Evolutionary conservation across 2,888 invertebrate genomes (phyloP), one percentile per base, ranked within the genome.

Genomic region (Trilocha varians): DNA sequence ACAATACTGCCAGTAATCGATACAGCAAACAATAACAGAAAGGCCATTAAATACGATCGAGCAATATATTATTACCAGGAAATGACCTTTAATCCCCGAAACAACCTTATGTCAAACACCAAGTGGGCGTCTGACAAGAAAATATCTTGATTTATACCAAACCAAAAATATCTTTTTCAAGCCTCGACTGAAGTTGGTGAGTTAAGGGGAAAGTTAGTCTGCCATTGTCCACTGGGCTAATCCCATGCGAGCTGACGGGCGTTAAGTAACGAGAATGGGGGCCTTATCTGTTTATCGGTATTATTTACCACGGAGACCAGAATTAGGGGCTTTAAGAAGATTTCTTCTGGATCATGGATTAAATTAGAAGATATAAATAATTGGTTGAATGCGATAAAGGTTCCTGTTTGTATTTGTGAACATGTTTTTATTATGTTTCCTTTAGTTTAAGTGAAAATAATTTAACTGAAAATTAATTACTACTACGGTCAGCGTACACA

Each of bases 261-360:
- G 40, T 40, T 40, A 40, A 40, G 35, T 36, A 40, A 36, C 40
- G 34, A 35, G 18, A 18, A 16, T 36, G 18, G 34, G 40, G 35
- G 14, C 36, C 36, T 40, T 40, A 40, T 40, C 40, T 36, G 16
- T 35, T 35, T 25, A 40, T 40, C 40, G 18, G 40, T 36, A 35
- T 25, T 15, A 25, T 14, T 38, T 16, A 16, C 32, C 16, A n/a
- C 13, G 15, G 13, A 11, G 32, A 16, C 25, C 5, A 25, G 25
- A 25, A 25, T 25, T 25, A 25, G 5, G 25, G 5, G 25, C 25
- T 25, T 25, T 25, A 11, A 11, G n/a, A n/a, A 11, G 25, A 25
- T 25, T 25, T 5, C 25, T 25, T 25, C 4, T 2, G 25, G 25
- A 5, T 5, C 6, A 25, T 9, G 3, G n/a, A n/a, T n/a, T n/a